These are phyloP conservation scores for Tribolium castaneum DNA, from an alignment of 1,140 invertebrate species.

Conservation along the genomic window DNA sequence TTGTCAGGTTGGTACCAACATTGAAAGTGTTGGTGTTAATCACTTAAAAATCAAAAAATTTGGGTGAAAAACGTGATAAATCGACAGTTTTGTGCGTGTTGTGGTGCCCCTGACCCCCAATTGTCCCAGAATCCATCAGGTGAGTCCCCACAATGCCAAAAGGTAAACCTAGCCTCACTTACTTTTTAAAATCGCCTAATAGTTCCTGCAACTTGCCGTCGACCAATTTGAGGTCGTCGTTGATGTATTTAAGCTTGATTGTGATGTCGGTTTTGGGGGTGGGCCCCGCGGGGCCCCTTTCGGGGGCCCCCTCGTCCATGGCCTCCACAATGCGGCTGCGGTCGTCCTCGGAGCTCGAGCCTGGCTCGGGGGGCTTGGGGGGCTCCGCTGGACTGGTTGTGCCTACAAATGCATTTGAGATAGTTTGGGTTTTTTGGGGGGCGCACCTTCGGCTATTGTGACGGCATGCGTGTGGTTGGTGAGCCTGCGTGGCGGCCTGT, in stretches of 20 bases:
- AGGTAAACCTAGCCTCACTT: slow-evolving; percentile 27
- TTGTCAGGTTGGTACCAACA: too few species aligned
- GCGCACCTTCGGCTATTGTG: slow-evolving; percentile 55
- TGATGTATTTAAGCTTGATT: slow-evolving; percentile 87
- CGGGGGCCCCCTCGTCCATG: slow-evolving; percentile 63
- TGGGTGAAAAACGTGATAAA: too few species aligned
- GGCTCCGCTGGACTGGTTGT: slow-evolving; percentile 2
- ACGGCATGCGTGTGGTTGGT: slow-evolving; percentile 58
- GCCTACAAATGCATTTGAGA: background rate
- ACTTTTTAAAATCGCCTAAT: slow-evolving; percentile 91
- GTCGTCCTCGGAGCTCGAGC: slow-evolving; percentile 60
- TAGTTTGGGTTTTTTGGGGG: background rate
- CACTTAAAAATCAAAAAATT: too few species aligned
- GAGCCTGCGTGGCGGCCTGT: slow-evolving; percentile 50
- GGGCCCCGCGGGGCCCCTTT: too few species aligned
- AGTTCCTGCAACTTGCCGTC: slow-evolving; percentile 79
- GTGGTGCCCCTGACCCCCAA: too few species aligned
- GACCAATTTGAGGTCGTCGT: slow-evolving; percentile 86
- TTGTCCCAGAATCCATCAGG: too few species aligned
- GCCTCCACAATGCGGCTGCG: slow-evolving; percentile 68
- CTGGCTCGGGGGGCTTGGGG: slow-evolving; percentile 35
- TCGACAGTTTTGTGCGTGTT: too few species aligned
- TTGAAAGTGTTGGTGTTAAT: too few species aligned
- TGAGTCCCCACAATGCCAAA: too few species aligned
- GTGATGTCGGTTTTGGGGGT: slow-evolving; percentile 68